Conservation (phyloP, 2,797 vertebrate genomes). For the Rhinoraja longicauda region DNA sequence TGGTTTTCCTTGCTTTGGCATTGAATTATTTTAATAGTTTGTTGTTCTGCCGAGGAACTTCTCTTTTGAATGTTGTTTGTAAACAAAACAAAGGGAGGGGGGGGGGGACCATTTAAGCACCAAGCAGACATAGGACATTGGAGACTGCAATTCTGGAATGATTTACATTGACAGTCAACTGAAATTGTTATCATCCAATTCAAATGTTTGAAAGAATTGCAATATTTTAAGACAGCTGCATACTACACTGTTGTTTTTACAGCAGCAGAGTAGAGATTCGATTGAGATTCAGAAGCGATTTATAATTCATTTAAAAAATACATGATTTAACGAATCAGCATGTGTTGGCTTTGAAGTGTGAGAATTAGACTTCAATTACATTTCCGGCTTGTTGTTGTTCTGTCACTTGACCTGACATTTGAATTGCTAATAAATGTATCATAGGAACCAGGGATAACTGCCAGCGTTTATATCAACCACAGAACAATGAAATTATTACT, state of each 20-base stretch:
- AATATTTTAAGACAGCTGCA: not conserved
- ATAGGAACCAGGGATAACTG: not conserved
- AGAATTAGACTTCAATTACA: not conserved
- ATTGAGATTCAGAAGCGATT: not conserved
- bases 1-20: not conserved
- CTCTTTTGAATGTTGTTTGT: not conserved
- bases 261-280: not conserved
- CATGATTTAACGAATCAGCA: not conserved
- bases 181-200: not conserved
- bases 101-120: not conserved
- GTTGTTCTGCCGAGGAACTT: not conserved
- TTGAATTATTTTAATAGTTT: conserved; percentile 18
- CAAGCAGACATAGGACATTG: not conserved
- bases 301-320: not conserved
- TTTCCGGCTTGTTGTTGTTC: not conserved
- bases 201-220: not conserved
- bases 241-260: not conserved
- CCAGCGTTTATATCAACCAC: not conserved
- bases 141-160: not conserved
- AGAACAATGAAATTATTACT: too few species aligned
- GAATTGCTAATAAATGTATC: not conserved
- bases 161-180: not conserved
- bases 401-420: not conserved
- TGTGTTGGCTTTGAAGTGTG: not conserved
- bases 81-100: not conserved